These are phyloP conservation scores for Pseudococcus longispinus DNA, from an alignment of 2,888 invertebrate species.

Conservation along the genomic window DNA sequence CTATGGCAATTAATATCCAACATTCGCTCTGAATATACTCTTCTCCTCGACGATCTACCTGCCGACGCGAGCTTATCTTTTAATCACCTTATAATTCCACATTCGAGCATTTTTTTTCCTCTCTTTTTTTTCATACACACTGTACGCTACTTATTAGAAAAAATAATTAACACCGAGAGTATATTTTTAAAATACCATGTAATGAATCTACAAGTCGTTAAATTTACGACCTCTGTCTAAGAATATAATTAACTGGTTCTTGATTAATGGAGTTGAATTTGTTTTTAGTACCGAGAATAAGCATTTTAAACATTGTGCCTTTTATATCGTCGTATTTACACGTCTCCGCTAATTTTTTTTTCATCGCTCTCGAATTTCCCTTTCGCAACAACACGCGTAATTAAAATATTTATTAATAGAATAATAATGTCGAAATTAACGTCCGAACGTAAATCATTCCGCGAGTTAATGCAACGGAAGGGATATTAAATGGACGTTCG, in stretches of 20 bases:
- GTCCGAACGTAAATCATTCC: conserved; percentile 3
- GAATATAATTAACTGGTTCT: conserved; percentile 39
- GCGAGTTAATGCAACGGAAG: not conserved
- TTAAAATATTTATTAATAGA: conserved; percentile 26
- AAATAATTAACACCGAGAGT: conserved; percentile 30
- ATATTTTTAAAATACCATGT: not conserved
- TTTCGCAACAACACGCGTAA: conserved; percentile 2
- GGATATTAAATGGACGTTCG: not conserved
- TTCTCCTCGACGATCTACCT: not conserved
- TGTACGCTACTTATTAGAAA: not conserved
- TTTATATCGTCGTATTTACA: not conserved
- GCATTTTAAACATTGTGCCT: conserved; percentile 19
- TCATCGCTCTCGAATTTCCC: conserved; percentile 22
- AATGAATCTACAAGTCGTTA: conserved; percentile 38
- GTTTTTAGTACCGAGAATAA: conserved; percentile 33
- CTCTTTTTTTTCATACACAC: not conserved
- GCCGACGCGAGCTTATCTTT: not conserved
- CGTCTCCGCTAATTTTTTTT: conserved; percentile 19
- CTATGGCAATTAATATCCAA: conserved; percentile 7
- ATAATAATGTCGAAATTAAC: conserved; percentile 26
- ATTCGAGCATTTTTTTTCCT: not conserved
- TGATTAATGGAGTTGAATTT: conserved; percentile 39
- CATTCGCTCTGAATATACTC: not conserved
- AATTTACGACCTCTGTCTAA: conserved; percentile 29
- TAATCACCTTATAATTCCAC: conserved; percentile 15